Conservation (phyloP, 2,888 invertebrate genomes). For the Bursaphelenchus okinawaensis region DNA sequence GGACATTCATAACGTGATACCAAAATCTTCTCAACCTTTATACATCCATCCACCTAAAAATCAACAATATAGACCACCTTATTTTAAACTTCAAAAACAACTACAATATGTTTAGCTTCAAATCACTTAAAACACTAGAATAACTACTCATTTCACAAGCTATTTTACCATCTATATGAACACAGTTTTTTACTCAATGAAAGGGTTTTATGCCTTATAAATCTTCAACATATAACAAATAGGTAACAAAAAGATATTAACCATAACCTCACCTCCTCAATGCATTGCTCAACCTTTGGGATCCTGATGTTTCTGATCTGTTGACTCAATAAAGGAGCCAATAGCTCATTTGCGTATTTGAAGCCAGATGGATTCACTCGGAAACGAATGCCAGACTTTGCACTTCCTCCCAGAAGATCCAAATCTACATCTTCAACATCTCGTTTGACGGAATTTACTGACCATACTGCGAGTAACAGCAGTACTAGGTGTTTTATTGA, state of each 20-base stretch:
- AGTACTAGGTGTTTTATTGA: background rate
- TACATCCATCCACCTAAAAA: conserved; percentile 45
- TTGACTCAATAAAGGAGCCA: conserved; percentile 38
- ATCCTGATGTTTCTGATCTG: conserved; percentile 46
- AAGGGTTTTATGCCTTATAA: no score
- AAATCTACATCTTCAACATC: background rate
- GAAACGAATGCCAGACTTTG: conserved; percentile 37
- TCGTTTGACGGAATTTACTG: background rate
- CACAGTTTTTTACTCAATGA: no score
- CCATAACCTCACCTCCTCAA: conserved; percentile 33
- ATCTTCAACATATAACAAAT: no score
- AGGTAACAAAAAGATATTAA: no score
- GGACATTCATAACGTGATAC: conserved; percentile 51
- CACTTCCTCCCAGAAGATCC: background rate
- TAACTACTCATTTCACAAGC: no score
- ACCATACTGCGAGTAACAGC: background rate
- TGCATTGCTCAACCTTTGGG: conserved; percentile 47
- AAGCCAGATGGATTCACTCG: conserved; percentile 43
- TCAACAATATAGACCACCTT: no score
- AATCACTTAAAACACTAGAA: no score
- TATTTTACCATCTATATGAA: no score
- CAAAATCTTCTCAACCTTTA: conserved; percentile 50
- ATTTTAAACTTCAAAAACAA: no score
- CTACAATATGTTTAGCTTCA: no score
- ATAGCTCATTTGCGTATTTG: conserved; percentile 42